These are phyloP conservation scores for Aleiodes leptofemur DNA, from an alignment of 2,888 invertebrate species.

Conservation along the genomic window DNA sequence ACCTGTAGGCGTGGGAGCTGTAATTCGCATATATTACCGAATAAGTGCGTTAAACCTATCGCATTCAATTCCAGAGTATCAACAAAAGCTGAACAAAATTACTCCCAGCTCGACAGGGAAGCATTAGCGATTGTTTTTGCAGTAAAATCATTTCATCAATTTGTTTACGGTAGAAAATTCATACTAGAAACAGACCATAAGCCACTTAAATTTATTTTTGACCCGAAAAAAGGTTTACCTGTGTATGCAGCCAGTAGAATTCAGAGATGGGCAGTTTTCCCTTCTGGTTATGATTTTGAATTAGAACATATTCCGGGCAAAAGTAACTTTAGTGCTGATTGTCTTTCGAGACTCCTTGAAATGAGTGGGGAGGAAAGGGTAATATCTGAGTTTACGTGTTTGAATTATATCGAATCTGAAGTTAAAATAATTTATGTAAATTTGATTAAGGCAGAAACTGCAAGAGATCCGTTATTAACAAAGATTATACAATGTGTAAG, in stretches of 20 bases:
- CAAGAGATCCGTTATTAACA: conserved; percentile 26
- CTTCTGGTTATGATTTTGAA: conserved; percentile 49
- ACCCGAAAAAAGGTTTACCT: conserved; percentile 50
- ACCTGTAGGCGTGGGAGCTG: conserved; percentile 34
- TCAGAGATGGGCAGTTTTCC: conserved; percentile 60
- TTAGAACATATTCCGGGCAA: conserved; percentile 37
- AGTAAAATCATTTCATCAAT: conserved; percentile 55
- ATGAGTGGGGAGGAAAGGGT: conserved; percentile 22
- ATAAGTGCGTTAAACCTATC: conserved; percentile 27
- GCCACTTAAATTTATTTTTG: conserved; percentile 61
- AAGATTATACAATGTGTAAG: conserved; percentile 35
- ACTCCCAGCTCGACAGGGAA: conserved; percentile 9
- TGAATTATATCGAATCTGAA: conserved; percentile 29
- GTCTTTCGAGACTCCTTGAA: conserved; percentile 28
- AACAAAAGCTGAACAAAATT: neutral
- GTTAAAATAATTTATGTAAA: neutral
- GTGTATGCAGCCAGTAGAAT: conserved; percentile 58
- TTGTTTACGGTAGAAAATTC: conserved; percentile 57
- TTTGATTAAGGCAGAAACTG: conserved; percentile 18
- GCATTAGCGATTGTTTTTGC: conserved; percentile 49
- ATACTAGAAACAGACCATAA: conserved; percentile 68
- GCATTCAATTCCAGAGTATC: conserved; percentile 15
- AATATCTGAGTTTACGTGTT: conserved; percentile 10
- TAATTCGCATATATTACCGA: conserved; percentile 31
- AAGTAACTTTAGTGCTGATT: conserved; percentile 29